Evolutionary conservation across 2,113 vertebrate genomes (phyloP), one percentile per base, ranked within the genome.

Genomic region (Erpornis zantholeuca): DNA sequence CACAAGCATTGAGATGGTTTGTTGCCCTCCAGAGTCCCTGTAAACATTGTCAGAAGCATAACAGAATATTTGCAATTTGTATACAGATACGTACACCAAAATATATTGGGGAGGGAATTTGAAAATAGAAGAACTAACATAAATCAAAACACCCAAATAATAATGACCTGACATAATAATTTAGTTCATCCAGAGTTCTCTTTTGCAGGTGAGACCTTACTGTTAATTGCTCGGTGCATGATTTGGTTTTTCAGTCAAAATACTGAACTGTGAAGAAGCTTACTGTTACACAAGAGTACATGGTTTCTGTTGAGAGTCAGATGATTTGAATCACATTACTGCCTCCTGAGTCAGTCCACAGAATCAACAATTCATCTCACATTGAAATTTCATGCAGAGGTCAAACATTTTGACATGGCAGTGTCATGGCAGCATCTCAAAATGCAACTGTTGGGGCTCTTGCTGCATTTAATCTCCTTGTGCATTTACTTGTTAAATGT

Each of bases 211-310:
- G 28, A 66, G 35, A 88, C 64, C 52, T 95, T 87, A 21, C 13
- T 4, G 23, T 92, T 94, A 72, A 84, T 96, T 96, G 64, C 86
- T 79, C 88, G 66, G 45, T 22, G 28, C 61, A 64, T 15, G 14
- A 40, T 94, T 95, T 90, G 8, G 6, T 66, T 91, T 97, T 91
- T 68, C 77, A 63, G 49, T 83, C 66, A 85, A 83, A 90, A 90
- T 56, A 33, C 25, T 71, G 61, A 69, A 18, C 63, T 65, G 56
- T 91, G 85, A 72, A 75, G 53, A 81, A 88, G 35, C 45, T 96
- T 76, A 19, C 64, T 92, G 56, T 93, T 85, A 50, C 12, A 72
- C 76, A 92, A 94, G 44, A 47, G 47, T 53, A 66, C n/a, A 31
- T 16, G 9, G 47, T 52, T 79, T 90, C 87, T 90, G 86, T 60